Evolutionary conservation across 2,888 invertebrate genomes (phyloP).

Genomic region (Galeopsomyia nigrocyanea): DNA sequence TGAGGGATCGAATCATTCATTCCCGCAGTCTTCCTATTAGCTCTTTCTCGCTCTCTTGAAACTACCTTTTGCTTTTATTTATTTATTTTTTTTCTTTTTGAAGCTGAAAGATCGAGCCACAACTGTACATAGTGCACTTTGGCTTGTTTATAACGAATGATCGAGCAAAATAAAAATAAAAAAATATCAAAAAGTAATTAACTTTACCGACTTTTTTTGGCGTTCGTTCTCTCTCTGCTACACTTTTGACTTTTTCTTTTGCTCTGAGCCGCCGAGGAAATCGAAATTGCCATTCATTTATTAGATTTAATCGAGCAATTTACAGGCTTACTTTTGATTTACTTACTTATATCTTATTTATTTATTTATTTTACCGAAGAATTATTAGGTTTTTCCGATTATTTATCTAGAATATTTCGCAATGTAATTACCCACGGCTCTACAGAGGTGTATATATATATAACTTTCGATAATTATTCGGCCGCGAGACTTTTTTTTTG

Average conservation of each 20-base stretch:
- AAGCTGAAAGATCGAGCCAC: no score
- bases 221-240: not conserved
- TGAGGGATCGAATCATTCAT: conserved; percentile 30
- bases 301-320: not conserved
- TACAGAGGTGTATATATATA: no score
- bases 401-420: no score
- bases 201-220: conserved; percentile 5
- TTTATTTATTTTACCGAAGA: no score
- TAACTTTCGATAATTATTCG: no score
- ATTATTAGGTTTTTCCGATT: no score
- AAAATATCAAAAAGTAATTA: conserved; percentile 34
- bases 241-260: conserved; percentile 9
- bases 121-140: not conserved
- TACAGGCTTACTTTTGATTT: no score
- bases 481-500: no score
- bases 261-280: not conserved
- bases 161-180: no score
- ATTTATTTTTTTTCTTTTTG: conserved; percentile 5
- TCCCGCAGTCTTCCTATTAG: conserved; percentile 22
- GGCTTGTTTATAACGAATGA: conserved; percentile 24
- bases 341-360: no score
- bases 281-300: conserved; percentile 11
- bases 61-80: conserved; percentile 1
- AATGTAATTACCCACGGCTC: no score
- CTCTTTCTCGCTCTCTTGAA: no score